These are phyloP conservation scores for Drosophila ercepeae DNA, from an alignment of 1,140 invertebrate genomes.

Conservation along the genomic window DNA sequence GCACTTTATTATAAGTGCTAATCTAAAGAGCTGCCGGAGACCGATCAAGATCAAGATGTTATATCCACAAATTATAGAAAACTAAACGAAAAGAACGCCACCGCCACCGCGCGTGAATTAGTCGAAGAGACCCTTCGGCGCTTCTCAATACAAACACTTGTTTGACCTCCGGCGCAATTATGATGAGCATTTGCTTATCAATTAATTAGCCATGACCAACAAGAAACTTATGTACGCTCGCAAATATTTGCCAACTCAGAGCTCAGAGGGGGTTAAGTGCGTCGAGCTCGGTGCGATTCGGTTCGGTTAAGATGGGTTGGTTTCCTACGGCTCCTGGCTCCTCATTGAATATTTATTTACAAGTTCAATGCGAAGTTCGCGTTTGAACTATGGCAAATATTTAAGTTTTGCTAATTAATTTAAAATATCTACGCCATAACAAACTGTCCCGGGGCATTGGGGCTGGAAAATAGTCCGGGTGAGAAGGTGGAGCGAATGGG, in stretches of 20 bases:
- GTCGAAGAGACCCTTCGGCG: slow-evolving; percentile 1
- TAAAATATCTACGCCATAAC: slow-evolving; percentile 54
- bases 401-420: slow-evolving; percentile 78
- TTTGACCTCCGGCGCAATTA: slow-evolving; percentile 33
- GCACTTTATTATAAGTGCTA: slow-evolving; percentile 26
- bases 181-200: slow-evolving; percentile 75
- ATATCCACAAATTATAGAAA: neutral
- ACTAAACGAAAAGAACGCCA: neutral
- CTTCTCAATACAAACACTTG: slow-evolving; percentile 25
- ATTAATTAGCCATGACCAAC: slow-evolving; percentile 79
- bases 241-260: slow-evolving; percentile 66
- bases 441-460: slow-evolving; percentile 19
- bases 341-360: slow-evolving; percentile 69
- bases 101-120: neutral
- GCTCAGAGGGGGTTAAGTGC: slow-evolving; percentile 23
- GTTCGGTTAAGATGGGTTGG: slow-evolving; percentile 32
- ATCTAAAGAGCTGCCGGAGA: slow-evolving; percentile 16
- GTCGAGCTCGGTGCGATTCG: slow-evolving; percentile 9
- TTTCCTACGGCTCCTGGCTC: slow-evolving; percentile 28
- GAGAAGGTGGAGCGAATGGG: neutral
- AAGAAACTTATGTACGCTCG: slow-evolving; percentile 57
- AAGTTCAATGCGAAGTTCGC: slow-evolving; percentile 71
- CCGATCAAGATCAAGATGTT: slow-evolving; percentile 8
- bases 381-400: slow-evolving; percentile 76
- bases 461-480: neutral